phyloP scores from a whole-genome alignment of 1,140 invertebrate genomes.

The Acromyrmex charruanus region DNA sequence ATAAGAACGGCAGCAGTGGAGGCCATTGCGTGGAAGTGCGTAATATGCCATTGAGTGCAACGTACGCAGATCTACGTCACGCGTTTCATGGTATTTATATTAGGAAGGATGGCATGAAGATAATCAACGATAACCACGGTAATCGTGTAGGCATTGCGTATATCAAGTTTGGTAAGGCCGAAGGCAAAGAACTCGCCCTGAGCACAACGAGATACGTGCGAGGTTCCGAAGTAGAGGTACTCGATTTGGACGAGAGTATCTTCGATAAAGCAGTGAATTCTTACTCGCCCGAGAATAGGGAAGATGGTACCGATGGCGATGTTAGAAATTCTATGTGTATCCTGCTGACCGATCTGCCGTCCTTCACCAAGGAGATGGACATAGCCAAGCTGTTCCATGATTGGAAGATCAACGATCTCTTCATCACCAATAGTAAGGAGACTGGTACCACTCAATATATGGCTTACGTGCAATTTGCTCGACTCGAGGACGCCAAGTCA shows the following conservation, averaged over 20 bases:
- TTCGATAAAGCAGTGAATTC: slow-evolving; percentile 90
- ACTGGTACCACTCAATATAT: slow-evolving; percentile 87
- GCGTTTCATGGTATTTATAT: slow-evolving; percentile 94
- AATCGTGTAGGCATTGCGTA: slow-evolving; percentile 93
- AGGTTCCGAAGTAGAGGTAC: slow-evolving; percentile 88
- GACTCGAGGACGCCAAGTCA: slow-evolving; percentile 89
- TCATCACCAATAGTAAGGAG: slow-evolving; percentile 89
- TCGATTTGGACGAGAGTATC: slow-evolving; percentile 88
- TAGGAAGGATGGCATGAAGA: slow-evolving; percentile 93
- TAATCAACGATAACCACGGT: slow-evolving; percentile 93
- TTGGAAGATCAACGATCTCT: slow-evolving; percentile 89
- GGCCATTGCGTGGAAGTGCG: slow-evolving; percentile 90
- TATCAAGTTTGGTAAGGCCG: slow-evolving; percentile 91
- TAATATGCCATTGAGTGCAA: slow-evolving; percentile 89
- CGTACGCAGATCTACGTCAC: slow-evolving; percentile 92
- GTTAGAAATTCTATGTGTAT: slow-evolving; percentile 87
- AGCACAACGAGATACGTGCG: slow-evolving; percentile 82
- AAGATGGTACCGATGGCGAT: slow-evolving; percentile 75
- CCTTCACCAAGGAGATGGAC: slow-evolving; percentile 92
- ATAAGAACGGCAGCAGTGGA: slow-evolving; percentile 7
- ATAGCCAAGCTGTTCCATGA: slow-evolving; percentile 92
- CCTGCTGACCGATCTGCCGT: slow-evolving; percentile 90
- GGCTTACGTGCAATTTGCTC: slow-evolving; percentile 92
- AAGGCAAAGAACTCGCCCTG: slow-evolving; percentile 91
- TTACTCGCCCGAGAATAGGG: slow-evolving; percentile 85